Evolutionary conservation across 2,797 vertebrate genomes (phyloP).

Genomic region (Glyptemys insculpta): DNA sequence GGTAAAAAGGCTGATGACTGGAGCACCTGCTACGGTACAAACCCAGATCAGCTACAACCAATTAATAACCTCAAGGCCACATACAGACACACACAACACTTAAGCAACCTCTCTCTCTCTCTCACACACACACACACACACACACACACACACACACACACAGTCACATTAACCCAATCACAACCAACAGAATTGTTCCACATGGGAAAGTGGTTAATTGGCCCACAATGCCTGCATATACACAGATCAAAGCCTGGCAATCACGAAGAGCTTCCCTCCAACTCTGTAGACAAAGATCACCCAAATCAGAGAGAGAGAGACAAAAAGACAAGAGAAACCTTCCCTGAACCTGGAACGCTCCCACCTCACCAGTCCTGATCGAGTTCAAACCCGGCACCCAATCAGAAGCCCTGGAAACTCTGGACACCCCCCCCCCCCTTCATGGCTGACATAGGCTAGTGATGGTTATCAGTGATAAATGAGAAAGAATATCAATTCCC

Average conservation of each 20-base stretch:
- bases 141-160: too few relatives aligned
- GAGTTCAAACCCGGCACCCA: neutral
- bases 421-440: neutral
- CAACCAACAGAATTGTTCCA: neutral
- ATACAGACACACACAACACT: neutral
- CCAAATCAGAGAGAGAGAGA: neutral
- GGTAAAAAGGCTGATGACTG: neutral
- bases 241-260: neutral
- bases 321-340: neutral
- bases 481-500: neutral
- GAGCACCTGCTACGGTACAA: neutral
- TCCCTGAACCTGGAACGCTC: neutral
- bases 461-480: neutral
- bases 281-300: neutral
- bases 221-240: neutral
- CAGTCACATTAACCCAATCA: neutral
- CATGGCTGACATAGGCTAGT: neutral
- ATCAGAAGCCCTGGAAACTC: neutral
- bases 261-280: neutral
- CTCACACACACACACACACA: too few relatives aligned
- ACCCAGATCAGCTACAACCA: neutral
- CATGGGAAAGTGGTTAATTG: neutral
- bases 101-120: neutral
- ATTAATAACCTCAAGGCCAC: neutral
- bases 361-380: neutral